Base-by-base conservation (phyloP, 2,888 invertebrate genomes). In the Pyrrhia umbra region DNA sequence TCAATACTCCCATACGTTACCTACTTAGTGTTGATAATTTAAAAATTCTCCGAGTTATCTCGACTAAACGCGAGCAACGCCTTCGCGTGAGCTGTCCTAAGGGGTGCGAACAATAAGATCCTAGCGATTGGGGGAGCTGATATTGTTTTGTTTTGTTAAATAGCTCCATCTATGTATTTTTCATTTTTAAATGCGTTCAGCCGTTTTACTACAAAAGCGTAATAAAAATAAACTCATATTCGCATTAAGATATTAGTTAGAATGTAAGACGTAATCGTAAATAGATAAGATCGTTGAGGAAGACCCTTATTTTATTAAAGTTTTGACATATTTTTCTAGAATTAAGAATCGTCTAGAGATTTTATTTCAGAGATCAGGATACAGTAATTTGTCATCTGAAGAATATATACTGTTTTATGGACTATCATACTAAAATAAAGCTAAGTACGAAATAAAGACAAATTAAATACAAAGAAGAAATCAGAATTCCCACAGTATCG, bases 41-140 rank as follows among this genome's bases (percentile, higher is more conserved):
- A 73, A 84, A 84, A 84, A 85, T 81, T 83, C 82, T 74, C 62
- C 42, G 69, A 81, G 81, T 80, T 82, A 81, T 74, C 76, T 68
- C 70, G 65, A 76, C 77, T 84, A 78, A 81, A 76, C 72, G 73
- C 74, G 73, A 68, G 58, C 66, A 69, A 54, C 59, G 64, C 62
- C 60, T 70, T 75, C 63, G 61, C 61, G 66, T 66, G 71, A 56
- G 42, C 13, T 34, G 13, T 42, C 30, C 27, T 40, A 37, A 8
- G 16, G 47, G 55, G 37, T 54, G 43, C 34, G 39, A 65, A 46
- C 18, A 18, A 56, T 2, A 18, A 62, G 77, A 63, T 49, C 9
- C 13, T 13, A 50, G 71, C 70, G 64, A 50, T 61, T 72, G 45
- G 15, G 3, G 25, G 9, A 2, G 9, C 18, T 8, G 15, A 9